A percentile compares a stretch with the other conserved stretches of the same genome.
phyloP scores from a whole-genome alignment of 2,888 invertebrate species.

The Petrophora chlorosata region DNA sequence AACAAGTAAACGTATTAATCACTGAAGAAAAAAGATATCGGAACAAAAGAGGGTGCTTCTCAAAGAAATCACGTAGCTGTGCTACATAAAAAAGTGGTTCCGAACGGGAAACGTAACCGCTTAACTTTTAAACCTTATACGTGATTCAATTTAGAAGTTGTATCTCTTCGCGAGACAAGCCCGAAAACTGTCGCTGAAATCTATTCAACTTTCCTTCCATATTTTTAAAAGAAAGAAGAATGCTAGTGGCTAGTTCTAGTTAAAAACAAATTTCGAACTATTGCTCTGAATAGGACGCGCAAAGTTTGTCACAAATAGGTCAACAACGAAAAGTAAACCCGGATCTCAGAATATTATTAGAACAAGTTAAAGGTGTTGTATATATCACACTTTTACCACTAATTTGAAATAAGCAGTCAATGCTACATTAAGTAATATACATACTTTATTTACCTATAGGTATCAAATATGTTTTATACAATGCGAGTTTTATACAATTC shows the following conservation, averaged over 20 bases:
- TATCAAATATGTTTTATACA: too few species aligned
- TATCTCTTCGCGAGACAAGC: slow-evolving; percentile 60
- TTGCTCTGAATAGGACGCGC: slow-evolving; percentile 23
- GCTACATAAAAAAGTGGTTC: slow-evolving; percentile 75
- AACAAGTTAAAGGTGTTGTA: too few species aligned
- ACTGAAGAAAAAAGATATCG: slow-evolving; percentile 62
- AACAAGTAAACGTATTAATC: slow-evolving; percentile 67
- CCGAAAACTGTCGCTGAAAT: slow-evolving; percentile 70
- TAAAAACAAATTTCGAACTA: slow-evolving; percentile 45
- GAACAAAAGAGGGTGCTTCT: slow-evolving; percentile 62
- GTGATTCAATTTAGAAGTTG: slow-evolving; percentile 82
- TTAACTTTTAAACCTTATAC: slow-evolving; percentile 82
- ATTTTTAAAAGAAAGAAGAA: slow-evolving; percentile 61
- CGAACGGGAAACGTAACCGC: slow-evolving; percentile 75
- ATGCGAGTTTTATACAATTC: too few species aligned
- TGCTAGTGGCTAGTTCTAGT: slow-evolving; percentile 43
- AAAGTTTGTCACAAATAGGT: background rate
- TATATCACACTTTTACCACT: too few species aligned
- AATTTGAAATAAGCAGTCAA: too few species aligned
- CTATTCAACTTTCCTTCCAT: slow-evolving; percentile 72
- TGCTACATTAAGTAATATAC: too few species aligned
- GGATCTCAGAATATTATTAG: too few species aligned
- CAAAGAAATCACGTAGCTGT: slow-evolving; percentile 71
- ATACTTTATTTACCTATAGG: too few species aligned
- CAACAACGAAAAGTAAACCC: slow-evolving; percentile 2